Base-by-base conservation (phyloP, 2,797 vertebrate species). In the Macropus fuliginosus region DNA sequence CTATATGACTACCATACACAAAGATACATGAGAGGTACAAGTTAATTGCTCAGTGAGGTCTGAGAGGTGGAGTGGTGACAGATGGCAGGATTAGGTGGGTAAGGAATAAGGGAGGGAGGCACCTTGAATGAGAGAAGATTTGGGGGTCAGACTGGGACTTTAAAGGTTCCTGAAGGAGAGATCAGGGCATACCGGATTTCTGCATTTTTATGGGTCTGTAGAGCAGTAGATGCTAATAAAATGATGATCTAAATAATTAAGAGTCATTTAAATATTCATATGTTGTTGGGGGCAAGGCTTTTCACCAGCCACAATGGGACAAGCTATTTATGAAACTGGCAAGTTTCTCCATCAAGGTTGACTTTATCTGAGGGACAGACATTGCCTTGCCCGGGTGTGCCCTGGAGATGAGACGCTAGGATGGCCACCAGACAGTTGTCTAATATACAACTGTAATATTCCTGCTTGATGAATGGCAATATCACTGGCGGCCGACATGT, bases 221-320 rank as follows among this genome's bases (percentile, higher is more conserved):
- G 74, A 95, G 96, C 93, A 97, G 97, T 93, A 96, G 97, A 91
- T 95, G 95, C 94, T 97, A 98, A 98, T 98, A 98, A 98, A 98
- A 98, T 98, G 94, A 98, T 93, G 96, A 98, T 92, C 99, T 99
- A 98, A 99, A 99, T 99, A 99, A 99, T 99, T 99, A 98, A 99
- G 98, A 98, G 96, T 98, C 97, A 99, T 99, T 99, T 98, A 99
- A 99, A 99, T 99, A 99, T 99, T 99, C 98, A 99, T 99, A 99
- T 98, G 98, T 99, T 99, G 98, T 99, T 99, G 98, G 98, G 98
- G 98, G 98, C 98, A 98, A 99, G 99, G 98, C 99, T 98, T 99
- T 99, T 99, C 97, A 99, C 99, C 98, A 98, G 98, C 92, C 98
- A 98, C 98, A 92, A 99, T 98, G 98, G 98, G 98, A 98, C 96